A percentile compares a stretch with the other conserved stretches of the same genome.
Evolutionary conservation across 2,113 vertebrate genomes (phyloP).

Genomic region (Xiphophorus maculatus): DNA sequence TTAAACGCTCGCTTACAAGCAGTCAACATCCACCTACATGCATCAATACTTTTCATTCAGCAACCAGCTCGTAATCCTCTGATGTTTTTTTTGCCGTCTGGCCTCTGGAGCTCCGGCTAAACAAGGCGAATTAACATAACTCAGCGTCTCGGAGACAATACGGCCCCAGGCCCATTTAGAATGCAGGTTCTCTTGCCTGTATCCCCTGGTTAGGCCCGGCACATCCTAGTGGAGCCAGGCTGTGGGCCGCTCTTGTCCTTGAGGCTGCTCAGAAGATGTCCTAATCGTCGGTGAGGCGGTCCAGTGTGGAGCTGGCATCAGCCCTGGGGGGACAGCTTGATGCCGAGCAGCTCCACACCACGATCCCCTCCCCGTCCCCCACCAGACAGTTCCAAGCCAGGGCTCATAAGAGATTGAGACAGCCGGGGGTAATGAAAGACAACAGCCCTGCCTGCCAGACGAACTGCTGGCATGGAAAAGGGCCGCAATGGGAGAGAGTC

Average conservation of each 20-base stretch:
- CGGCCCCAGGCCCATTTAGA: slow-evolving; percentile 38
- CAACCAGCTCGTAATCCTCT: slow-evolving; percentile 37
- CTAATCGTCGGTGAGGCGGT: slow-evolving; percentile 57
- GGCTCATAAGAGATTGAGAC: slow-evolving; percentile 58
- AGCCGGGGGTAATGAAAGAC: slow-evolving; percentile 70
- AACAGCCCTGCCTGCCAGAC: slow-evolving; percentile 64
- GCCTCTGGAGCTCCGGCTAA: slow-evolving; percentile 20
- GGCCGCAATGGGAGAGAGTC: slow-evolving; percentile 38
- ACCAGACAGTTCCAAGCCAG: slow-evolving; percentile 47
- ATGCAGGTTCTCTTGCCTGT: slow-evolving; percentile 22
- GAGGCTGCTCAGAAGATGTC: slow-evolving; percentile 59
- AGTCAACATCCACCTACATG: slow-evolving; percentile 36
- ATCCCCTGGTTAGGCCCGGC: slow-evolving; percentile 23
- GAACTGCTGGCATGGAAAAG: slow-evolving; percentile 50
- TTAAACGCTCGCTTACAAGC: slow-evolving; percentile 28
- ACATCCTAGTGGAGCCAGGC: slow-evolving; percentile 46
- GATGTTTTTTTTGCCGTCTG: slow-evolving; percentile 34
- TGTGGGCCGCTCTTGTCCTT: slow-evolving; percentile 55
- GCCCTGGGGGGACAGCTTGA: slow-evolving; percentile 38
- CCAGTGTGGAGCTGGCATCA: slow-evolving; percentile 53
- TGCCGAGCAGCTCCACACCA: slow-evolving; percentile 22
- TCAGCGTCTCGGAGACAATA: slow-evolving; percentile 36
- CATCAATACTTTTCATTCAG: slow-evolving; percentile 39
- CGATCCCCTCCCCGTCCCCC: neutral
- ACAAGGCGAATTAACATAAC: slow-evolving; percentile 39